phyloP scores from a whole-genome alignment of 2,113 vertebrate species.

The Mohoua ochrocephala region DNA sequence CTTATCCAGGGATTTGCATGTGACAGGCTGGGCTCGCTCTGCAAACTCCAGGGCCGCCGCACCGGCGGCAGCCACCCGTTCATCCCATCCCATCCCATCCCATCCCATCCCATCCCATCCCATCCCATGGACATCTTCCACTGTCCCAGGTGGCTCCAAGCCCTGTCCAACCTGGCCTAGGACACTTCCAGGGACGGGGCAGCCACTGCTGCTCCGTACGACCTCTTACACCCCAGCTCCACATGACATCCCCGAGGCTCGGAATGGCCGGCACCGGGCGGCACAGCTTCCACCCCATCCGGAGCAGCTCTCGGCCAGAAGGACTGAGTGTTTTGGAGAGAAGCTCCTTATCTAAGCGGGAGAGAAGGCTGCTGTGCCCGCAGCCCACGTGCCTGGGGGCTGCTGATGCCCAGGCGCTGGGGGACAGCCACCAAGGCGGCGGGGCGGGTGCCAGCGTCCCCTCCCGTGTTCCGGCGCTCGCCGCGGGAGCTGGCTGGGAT shows the following conservation, averaged over 20 bases:
- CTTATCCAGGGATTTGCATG: background rate
- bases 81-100: background rate
- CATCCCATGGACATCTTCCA: background rate
- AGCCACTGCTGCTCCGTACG: background rate
- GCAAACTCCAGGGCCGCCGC: background rate
- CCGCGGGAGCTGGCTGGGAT: background rate
- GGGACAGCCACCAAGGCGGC: background rate
- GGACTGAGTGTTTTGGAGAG: background rate
- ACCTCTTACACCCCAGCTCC: fast-evolving
- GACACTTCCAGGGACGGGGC: background rate
- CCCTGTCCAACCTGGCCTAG: background rate
- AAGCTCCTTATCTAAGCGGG: fast-evolving
- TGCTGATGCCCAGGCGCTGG: background rate
- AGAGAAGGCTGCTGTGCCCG: background rate
- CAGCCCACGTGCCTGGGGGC: background rate
- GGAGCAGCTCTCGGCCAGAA: background rate
- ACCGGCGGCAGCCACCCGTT: background rate
- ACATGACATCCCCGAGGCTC: background rate
- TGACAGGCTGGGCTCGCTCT: background rate
- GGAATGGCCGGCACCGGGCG: fast-evolving
- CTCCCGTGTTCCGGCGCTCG: background rate
- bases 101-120: background rate
- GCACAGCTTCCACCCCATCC: fast-evolving
- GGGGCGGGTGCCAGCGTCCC: background rate
- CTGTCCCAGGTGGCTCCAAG: background rate